Evolutionary conservation across 2,113 vertebrate genomes (phyloP).

Genomic region (Salvelinus alpinus): DNA sequence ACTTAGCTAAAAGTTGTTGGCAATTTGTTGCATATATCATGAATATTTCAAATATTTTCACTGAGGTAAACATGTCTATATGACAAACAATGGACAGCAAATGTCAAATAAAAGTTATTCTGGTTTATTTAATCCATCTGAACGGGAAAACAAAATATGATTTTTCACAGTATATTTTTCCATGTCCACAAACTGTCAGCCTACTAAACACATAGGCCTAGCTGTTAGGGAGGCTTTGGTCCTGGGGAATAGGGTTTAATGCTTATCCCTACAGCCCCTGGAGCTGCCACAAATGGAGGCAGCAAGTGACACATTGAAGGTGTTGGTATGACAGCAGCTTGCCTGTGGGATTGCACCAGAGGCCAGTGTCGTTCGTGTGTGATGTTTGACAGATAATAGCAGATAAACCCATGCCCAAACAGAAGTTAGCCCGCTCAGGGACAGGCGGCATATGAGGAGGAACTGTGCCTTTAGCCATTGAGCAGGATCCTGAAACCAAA

Average conservation of each 20-base stretch:
- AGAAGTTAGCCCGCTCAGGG: conserved; percentile 22
- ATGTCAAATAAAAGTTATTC: not conserved
- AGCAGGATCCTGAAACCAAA: not conserved
- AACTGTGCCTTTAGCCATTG: conserved; percentile 8
- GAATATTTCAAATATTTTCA: no score
- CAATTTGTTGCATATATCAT: no score
- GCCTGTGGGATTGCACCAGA: conserved; percentile 58
- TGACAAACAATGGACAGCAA: no score
- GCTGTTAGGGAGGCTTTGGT: not conserved
- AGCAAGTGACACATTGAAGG: conserved; percentile 50
- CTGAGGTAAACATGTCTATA: no score
- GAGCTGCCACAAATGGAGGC: conserved; percentile 54
- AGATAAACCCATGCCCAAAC: conserved; percentile 55
- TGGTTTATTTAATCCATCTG: no score
- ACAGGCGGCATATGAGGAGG: conserved; percentile 15
- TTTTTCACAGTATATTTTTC: no score
- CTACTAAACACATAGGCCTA: not conserved
- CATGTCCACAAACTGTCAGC: not conserved
- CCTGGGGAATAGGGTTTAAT: not conserved
- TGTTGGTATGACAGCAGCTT: conserved; percentile 54
- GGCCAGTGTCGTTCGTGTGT: conserved; percentile 51
- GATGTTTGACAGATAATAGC: conserved; percentile 68
- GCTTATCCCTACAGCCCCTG: no score
- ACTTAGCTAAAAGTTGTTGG: no score
- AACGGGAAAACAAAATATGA: no score